phyloP scores from a whole-genome alignment of 1,140 invertebrate species.

The Penaeus indicus region DNA sequence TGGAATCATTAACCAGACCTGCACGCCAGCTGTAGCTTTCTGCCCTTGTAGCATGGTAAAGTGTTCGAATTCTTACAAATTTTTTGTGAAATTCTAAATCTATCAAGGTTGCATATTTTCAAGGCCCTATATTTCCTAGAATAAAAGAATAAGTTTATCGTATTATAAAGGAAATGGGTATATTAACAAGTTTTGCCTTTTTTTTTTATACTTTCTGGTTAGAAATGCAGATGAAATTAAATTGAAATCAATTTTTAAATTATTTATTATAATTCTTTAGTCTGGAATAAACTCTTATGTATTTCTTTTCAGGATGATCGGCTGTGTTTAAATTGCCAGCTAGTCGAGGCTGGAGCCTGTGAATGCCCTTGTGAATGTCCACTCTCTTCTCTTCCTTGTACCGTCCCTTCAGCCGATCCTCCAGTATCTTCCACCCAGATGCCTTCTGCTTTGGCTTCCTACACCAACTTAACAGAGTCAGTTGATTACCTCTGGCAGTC shows the following conservation, averaged over 20 bases:
- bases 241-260: constrained; percentile 8
- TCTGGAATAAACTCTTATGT: neutral
- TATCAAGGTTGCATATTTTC: too few relatives aligned
- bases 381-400: constrained; percentile 78
- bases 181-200: too few relatives aligned
- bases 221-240: too few relatives aligned
- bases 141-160: too few relatives aligned
- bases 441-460: constrained; percentile 1
- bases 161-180: too few relatives aligned
- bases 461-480: constrained; percentile 17
- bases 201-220: too few relatives aligned
- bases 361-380: constrained; percentile 96
- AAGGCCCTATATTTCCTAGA: neutral
- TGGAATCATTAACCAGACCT: constrained; percentile 88
- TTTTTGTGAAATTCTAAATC: too few relatives aligned
- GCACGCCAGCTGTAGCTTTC: constrained; percentile 83
- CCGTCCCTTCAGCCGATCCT: constrained; percentile 25
- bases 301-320: constrained; percentile 78
- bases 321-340: constrained; percentile 90
- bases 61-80: too few relatives aligned
- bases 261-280: constrained; percentile 1
- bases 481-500: constrained; percentile 37
- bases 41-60: constrained; percentile 91
- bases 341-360: constrained; percentile 94
- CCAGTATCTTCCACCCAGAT: constrained; percentile 12